Evolutionary conservation across 2,888 invertebrate genomes (phyloP), one percentile per base, ranked within the genome.

Genomic region (Criorhina ranunculi): DNA sequence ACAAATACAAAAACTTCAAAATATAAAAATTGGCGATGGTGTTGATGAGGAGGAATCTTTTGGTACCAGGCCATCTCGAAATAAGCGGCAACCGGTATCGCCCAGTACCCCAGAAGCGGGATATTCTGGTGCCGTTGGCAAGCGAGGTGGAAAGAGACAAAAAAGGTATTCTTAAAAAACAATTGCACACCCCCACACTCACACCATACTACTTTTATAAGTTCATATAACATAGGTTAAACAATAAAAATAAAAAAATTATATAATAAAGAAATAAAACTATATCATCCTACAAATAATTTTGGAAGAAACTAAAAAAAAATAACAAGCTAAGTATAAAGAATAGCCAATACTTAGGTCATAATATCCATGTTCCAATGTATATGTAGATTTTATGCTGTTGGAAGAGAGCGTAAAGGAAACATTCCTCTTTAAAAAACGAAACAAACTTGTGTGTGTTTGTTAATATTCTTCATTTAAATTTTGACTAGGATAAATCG

Each of bases 1-100:
- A 15, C 91, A 92, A 0, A 90, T 93, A 55, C 87, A 92, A 92
- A 93, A 93, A 66, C 37, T 86, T n/a, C 86, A 87, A 29, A 78
- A 78, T 35, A 42, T 81, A n/a, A 81, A 81, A 70, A 37, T 35
- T 5, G 57, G 37, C 40, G 85, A 77, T 12, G n/a, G 53, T 57
- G n/a, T 49, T 12, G 86, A 73, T 29, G 85, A 86, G 12, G 81
- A 76, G 33, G 80, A 72, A 42, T 46, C 57, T 2, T 60, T 46
- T 40, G 81, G 83, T 15, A 70, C 73, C 42, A 86, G 87, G 72
- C 79, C 87, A 49, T 86, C 87, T 12, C 72, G 88, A 59, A 83
- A 80, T 73, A 87, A 88, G 75, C 82, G 86, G 33, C 70, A 83
- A 44, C 87, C 82, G 46, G 72, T 86, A 12, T 86, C 87, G 11